These are phyloP conservation scores for Himalopsyche tibetana DNA, from an alignment of 2,888 invertebrate species.

Conservation along the genomic window DNA sequence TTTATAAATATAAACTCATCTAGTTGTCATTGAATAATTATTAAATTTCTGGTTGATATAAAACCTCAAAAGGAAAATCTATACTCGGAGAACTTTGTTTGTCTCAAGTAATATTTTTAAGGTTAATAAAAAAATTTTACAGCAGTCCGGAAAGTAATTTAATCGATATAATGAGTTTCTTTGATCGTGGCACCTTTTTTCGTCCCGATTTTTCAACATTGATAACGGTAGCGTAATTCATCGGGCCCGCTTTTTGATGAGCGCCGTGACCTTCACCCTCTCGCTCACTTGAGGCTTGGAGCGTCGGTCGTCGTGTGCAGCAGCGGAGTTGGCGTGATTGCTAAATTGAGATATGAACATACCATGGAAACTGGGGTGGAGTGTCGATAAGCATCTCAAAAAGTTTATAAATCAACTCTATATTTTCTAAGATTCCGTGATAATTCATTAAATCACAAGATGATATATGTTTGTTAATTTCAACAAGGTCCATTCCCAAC, in stretches of 20 bases:
- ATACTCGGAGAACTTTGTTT: too few relatives aligned
- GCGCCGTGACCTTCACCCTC: slow-evolving; percentile 36
- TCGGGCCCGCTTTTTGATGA: slow-evolving; percentile 19
- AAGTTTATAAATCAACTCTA: neutral
- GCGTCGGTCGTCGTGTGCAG: slow-evolving; percentile 35
- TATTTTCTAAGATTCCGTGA: too few relatives aligned
- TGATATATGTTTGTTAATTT: too few relatives aligned
- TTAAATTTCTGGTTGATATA: too few relatives aligned
- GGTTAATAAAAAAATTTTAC: neutral
- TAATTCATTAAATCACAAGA: too few relatives aligned
- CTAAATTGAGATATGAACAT: slow-evolving; percentile 41
- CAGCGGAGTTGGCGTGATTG: slow-evolving; percentile 31
- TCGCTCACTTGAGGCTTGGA: slow-evolving; percentile 31
- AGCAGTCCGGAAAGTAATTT: neutral
- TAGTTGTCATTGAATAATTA: too few relatives aligned
- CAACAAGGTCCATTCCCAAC: too few relatives aligned
- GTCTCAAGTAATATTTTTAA: too few relatives aligned
- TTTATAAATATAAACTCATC: too few relatives aligned
- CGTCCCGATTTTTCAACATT: neutral
- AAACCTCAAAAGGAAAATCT: too few relatives aligned
- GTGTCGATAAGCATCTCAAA: neutral
- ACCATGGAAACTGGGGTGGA: slow-evolving; percentile 35
- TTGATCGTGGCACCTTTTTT: slow-evolving; percentile 3
- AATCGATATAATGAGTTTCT: neutral
- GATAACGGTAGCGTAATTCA: slow-evolving; percentile 29